Evolutionary conservation across 2,113 vertebrate species (phyloP).

Genomic region (Hippopotamus amphibius): DNA sequence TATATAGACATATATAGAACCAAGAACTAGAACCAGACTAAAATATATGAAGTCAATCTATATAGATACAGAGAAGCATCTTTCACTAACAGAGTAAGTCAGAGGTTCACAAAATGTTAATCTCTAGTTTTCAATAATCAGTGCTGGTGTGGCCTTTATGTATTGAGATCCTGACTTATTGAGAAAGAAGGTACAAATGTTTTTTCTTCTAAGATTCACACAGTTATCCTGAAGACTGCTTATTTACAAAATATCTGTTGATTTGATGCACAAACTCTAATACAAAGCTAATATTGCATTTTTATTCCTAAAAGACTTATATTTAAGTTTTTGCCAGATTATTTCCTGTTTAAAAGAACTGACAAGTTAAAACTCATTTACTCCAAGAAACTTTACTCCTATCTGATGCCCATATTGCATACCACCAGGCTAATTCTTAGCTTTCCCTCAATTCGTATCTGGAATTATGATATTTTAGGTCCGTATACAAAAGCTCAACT

Average conservation of each 20-base stretch:
- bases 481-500: background rate
- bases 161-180: background rate
- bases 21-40: background rate
- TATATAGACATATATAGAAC: background rate
- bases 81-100: conserved; percentile 13
- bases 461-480: conserved; percentile 25
- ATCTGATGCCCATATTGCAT: background rate
- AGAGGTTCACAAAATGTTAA: background rate
- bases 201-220: background rate
- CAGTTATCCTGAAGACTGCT: background rate
- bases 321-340: background rate
- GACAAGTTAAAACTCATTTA: conserved; percentile 21
- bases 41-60: conserved; percentile 5
- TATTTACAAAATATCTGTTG: conserved; percentile 2
- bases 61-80: background rate
- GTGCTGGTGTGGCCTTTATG: background rate
- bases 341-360: background rate
- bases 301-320: conserved; percentile 13
- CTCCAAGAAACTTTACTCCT: background rate
- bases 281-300: background rate
- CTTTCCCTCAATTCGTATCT: background rate
- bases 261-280: background rate
- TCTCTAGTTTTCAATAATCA: conserved; percentile 32
- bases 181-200: background rate
- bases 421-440: background rate